phyloP scores from a whole-genome alignment of 2,888 invertebrate genomes.

The Argyresthia goedartella region DNA sequence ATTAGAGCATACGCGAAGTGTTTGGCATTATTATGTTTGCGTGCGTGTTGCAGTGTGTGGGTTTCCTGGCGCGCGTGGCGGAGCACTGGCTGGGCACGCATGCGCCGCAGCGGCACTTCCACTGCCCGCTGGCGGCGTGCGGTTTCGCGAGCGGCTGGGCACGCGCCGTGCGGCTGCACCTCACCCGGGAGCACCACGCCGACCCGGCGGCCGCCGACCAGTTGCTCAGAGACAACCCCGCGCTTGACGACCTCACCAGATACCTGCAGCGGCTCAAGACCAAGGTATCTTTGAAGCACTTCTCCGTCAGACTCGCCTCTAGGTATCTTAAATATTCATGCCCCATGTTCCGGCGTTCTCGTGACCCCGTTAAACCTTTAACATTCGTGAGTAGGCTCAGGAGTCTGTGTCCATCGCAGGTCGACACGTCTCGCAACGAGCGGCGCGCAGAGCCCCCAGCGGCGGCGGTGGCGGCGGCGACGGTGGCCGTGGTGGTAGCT shows the following conservation, averaged over 20 bases:
- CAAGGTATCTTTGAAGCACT: conserved; percentile 61
- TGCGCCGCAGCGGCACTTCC: conserved; percentile 76
- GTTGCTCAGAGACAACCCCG: conserved; percentile 78
- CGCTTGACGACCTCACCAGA: conserved; percentile 79
- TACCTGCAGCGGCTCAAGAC: conserved; percentile 77
- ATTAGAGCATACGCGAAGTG: too few species aligned
- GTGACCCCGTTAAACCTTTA: too few species aligned
- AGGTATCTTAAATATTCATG: background rate
- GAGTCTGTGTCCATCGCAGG: conserved; percentile 37
- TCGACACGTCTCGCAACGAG: conserved; percentile 29
- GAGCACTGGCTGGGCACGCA: conserved; percentile 83
- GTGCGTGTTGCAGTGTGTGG: conserved; percentile 83
- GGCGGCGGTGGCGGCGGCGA: conserved; percentile 20
- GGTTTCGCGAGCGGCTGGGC: conserved; percentile 84
- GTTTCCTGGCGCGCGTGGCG: conserved; percentile 79
- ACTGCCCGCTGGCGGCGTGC: conserved; percentile 77
- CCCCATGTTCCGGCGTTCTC: too few species aligned
- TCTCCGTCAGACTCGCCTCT: background rate
- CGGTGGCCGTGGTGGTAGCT: too few species aligned
- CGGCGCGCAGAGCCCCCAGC: conserved; percentile 22
- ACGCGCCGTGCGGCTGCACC: conserved; percentile 79
- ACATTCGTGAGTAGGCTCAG: background rate
- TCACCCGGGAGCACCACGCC: conserved; percentile 79
- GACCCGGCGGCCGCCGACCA: conserved; percentile 74
- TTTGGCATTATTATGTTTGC: too few species aligned